These are phyloP conservation scores for Gonioctena quinquepunctata DNA, from an alignment of 1,140 invertebrate genomes.

Conservation along the genomic window DNA sequence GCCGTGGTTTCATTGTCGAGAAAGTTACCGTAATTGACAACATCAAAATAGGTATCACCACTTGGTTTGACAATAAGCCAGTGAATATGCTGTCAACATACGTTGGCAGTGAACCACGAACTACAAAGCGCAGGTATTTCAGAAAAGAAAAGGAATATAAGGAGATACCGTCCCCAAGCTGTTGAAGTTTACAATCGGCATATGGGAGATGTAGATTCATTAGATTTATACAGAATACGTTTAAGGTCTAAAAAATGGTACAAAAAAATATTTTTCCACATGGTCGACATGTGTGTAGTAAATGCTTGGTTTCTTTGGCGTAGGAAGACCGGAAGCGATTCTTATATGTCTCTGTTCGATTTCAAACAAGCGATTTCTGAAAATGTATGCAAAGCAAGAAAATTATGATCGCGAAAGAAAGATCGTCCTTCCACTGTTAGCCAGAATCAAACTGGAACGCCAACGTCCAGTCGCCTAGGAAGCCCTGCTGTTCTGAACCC, in stretches of 20 bases:
- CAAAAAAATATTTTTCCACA: slow-evolving; percentile 33
- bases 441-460: too few species aligned
- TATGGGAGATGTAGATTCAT: slow-evolving; percentile 44
- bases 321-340: too few species aligned
- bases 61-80: slow-evolving; percentile 47
- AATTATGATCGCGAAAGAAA: too few species aligned
- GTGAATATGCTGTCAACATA: slow-evolving; percentile 44
- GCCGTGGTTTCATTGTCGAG: slow-evolving; percentile 11
- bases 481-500: too few species aligned
- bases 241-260: slow-evolving; percentile 41
- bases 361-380: too few species aligned
- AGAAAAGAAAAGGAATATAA: neutral
- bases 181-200: slow-evolving; percentile 44
- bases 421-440: too few species aligned
- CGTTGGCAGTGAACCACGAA: slow-evolving; percentile 17
- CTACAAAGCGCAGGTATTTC: neutral
- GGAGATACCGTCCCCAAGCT: slow-evolving; percentile 26
- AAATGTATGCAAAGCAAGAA: too few species aligned
- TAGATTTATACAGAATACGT: slow-evolving; percentile 33
- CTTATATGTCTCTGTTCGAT: too few species aligned
- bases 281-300: slow-evolving; percentile 28
- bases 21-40: neutral
- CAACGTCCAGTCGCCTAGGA: too few species aligned
- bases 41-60: slow-evolving; percentile 9
- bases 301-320: too few species aligned